Evolutionary conservation across 2,113 vertebrate species (phyloP).

Genomic region (Carettochelys insculpta): DNA sequence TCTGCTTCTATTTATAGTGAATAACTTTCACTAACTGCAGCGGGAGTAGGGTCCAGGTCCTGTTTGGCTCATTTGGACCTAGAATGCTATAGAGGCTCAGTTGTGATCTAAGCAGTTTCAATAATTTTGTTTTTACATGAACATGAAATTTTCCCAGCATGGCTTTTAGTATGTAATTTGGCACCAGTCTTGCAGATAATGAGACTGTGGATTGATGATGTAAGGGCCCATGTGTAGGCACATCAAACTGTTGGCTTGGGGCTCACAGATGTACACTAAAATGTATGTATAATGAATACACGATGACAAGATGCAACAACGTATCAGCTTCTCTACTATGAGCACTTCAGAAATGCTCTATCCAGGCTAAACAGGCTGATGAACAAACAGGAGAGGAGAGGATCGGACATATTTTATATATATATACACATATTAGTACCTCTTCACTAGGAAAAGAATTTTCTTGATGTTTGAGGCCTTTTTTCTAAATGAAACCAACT

Average conservation of each 20-base stretch:
- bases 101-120: not conserved
- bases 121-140: not conserved
- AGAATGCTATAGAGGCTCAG: not conserved
- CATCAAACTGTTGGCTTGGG: not conserved
- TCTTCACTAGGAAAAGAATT: not conserved
- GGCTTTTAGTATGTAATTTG: constrained; percentile 23
- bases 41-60: constrained; percentile 2
- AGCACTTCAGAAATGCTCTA: not conserved
- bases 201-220: not conserved
- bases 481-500: not conserved
- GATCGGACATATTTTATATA: too few species aligned
- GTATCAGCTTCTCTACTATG: not conserved
- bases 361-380: not conserved
- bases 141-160: not conserved
- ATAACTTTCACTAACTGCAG: not conserved
- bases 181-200: not conserved
- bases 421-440: too few species aligned
- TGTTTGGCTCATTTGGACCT: constrained; percentile 4
- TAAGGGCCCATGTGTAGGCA: not conserved
- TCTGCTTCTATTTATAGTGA: not conserved
- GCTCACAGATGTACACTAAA: not conserved
- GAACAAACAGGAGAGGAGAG: not conserved
- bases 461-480: not conserved
- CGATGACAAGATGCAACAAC: not conserved
- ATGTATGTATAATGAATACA: too few species aligned